These are phyloP conservation scores for Drosophila maculinotata DNA, from an alignment of 2,888 invertebrate genomes.

Conservation along the genomic window DNA sequence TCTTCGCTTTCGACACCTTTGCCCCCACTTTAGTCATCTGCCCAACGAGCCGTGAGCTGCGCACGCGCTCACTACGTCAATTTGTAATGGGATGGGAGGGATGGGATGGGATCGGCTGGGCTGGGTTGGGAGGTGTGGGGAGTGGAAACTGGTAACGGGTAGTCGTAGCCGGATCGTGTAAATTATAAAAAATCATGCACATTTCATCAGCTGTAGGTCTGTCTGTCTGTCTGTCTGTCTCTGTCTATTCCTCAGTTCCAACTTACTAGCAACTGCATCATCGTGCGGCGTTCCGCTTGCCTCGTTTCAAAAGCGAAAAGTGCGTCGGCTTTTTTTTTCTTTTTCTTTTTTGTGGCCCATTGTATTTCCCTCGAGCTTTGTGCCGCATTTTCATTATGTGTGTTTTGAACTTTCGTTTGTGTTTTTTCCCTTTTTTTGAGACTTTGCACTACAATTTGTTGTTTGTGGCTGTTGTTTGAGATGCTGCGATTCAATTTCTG, in stretches of 20 bases:
- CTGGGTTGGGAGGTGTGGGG: neutral
- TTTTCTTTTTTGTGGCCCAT: constrained; percentile 31
- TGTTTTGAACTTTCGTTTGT: constrained; percentile 65
- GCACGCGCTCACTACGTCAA: constrained; percentile 39
- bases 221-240: too few relatives aligned
- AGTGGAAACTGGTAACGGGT: neutral
- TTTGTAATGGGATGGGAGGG: constrained; percentile 1
- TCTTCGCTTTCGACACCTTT: constrained; percentile 72
- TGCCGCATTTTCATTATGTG: constrained; percentile 27
- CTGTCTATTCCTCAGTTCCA: constrained; percentile 26
- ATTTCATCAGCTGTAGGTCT: constrained; percentile 62
- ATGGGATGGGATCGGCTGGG: neutral
- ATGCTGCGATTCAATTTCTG: constrained; percentile 45
- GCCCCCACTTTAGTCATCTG: constrained; percentile 19
- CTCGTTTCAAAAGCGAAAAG: constrained; percentile 70
- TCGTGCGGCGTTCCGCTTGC: constrained; percentile 65
- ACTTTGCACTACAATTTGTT: constrained; percentile 44
- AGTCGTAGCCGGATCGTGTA: constrained; percentile 47
- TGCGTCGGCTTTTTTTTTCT: constrained; percentile 47
- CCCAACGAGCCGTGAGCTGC: constrained; percentile 56
- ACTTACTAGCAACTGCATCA: constrained; percentile 30
- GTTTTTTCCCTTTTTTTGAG: constrained; percentile 33
- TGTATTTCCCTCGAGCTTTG: constrained; percentile 48
- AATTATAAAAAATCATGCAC: constrained; percentile 70
- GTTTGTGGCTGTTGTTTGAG: constrained; percentile 27